Percentiles rank a stretch among this genome's conserved stretches.
phyloP scores from a whole-genome alignment of 2,888 invertebrate genomes.

The Gisinianus flammeolus region DNA sequence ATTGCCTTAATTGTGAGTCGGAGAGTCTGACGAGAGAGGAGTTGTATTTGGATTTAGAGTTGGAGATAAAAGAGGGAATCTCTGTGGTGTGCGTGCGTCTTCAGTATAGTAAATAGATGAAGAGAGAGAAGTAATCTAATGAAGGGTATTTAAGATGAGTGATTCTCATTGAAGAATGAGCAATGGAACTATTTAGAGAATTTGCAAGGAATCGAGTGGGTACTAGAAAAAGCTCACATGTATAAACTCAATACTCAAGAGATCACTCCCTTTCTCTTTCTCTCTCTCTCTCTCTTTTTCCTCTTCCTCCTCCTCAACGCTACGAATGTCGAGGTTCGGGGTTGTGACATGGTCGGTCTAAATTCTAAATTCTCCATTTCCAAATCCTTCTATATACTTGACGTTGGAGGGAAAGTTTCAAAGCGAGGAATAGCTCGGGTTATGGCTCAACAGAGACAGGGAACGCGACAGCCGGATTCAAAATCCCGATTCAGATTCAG shows the following conservation, averaged over 20 bases:
- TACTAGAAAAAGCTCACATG: not conserved
- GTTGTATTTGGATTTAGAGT: not conserved
- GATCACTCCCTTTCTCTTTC: not conserved
- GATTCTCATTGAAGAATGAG: slow-evolving; percentile 20
- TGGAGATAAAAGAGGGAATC: not conserved
- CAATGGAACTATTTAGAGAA: slow-evolving; percentile 17
- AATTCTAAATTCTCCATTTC: no score
- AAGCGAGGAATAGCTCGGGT: no score
- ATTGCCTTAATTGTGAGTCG: slow-evolving; percentile 17
- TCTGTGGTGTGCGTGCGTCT: not conserved
- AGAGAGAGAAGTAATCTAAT: slow-evolving; percentile 27
- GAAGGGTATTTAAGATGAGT: slow-evolving; percentile 32
- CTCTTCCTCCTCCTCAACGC: not conserved
- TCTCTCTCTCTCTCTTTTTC: not conserved
- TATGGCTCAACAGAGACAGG: no score
- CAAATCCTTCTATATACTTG: no score
- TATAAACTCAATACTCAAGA: not conserved
- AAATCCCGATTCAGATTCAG: no score
- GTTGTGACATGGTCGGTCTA: no score
- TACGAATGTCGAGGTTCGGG: not conserved
- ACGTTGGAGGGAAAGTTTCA: no score
- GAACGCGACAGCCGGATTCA: no score
- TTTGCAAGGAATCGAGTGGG: slow-evolving; percentile 6
- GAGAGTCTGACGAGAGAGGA: not conserved
- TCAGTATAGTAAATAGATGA: slow-evolving; percentile 1